Conservation (phyloP, 1,140 invertebrate species). For the Drosophila mojavensis region DNA sequence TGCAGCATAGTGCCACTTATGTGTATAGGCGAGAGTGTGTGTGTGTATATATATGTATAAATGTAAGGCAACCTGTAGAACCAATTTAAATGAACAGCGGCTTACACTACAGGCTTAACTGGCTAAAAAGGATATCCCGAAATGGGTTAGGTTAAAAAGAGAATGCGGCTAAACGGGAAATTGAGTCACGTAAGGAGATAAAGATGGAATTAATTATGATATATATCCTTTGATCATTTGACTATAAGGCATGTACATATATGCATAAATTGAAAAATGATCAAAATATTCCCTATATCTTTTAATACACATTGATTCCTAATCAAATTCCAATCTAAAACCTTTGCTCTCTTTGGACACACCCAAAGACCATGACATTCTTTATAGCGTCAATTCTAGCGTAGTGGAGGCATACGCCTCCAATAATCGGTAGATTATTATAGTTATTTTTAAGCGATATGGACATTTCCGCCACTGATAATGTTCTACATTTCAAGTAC, state of each 20-base stretch:
- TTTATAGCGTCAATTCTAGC: neutral
- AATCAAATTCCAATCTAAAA: too few species aligned
- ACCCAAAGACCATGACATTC: neutral
- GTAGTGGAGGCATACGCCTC: constrained; percentile 29
- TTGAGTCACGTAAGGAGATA: too few species aligned
- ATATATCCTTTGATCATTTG: too few species aligned
- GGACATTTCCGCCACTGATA: constrained; percentile 67
- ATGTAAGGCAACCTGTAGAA: constrained; percentile 58
- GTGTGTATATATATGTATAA: constrained; percentile 25
- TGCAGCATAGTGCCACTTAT: constrained; percentile 27
- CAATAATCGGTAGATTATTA: constrained; percentile 58
- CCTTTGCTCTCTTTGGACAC: constrained; percentile 2
- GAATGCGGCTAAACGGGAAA: too few species aligned
- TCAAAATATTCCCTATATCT: too few species aligned
- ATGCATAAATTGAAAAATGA: too few species aligned
- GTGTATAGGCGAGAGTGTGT: neutral
- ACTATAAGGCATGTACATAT: too few species aligned
- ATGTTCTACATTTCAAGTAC: constrained; percentile 2
- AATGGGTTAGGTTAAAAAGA: neutral
- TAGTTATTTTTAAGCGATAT: constrained; percentile 48
- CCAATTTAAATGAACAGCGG: constrained; percentile 71
- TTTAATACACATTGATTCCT: too few species aligned
- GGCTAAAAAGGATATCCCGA: constrained; percentile 19
- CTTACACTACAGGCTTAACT: constrained; percentile 41
- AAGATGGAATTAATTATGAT: too few species aligned